Percentiles rank a stretch among this genome's conserved stretches.
phyloP scores from a whole-genome alignment of 2,113 vertebrate genomes.

The Gallinago paraguaiae region DNA sequence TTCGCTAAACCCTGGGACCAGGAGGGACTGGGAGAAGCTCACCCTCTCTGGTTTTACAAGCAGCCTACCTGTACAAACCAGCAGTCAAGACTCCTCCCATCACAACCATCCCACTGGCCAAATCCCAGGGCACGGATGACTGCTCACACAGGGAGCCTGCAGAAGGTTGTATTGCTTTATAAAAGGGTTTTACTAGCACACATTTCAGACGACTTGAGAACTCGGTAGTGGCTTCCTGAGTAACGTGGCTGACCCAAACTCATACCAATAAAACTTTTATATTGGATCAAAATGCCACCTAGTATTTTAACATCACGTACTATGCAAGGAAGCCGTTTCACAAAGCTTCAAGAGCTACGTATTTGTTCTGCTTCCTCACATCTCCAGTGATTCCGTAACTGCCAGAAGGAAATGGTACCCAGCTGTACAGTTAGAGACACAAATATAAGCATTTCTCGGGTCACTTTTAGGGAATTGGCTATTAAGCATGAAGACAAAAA shows the following conservation, averaged over 20 bases:
- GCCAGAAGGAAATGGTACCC: background rate
- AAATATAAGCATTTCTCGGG: background rate
- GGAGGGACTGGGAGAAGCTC: background rate
- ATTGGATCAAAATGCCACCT: background rate
- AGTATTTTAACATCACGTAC: conserved; percentile 5
- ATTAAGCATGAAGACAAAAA: background rate
- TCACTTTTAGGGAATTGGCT: background rate
- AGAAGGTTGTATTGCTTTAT: background rate
- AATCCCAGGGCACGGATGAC: background rate
- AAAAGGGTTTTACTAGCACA: conserved; percentile 10
- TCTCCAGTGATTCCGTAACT: background rate
- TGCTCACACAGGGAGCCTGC: background rate
- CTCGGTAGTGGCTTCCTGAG: conserved; percentile 1
- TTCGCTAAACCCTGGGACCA: background rate
- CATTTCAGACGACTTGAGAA: background rate
- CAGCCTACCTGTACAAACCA: background rate
- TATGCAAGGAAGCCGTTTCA: background rate
- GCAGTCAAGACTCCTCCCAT: background rate
- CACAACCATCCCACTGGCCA: background rate
- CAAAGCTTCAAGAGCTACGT: background rate
- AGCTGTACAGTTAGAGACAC: background rate
- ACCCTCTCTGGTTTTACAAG: background rate
- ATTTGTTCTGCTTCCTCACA: background rate
- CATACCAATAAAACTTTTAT: conserved; percentile 29
- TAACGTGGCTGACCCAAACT: background rate